Evolutionary conservation across 2,888 invertebrate species (phyloP).

Genomic region (Apotomis turbidana): DNA sequence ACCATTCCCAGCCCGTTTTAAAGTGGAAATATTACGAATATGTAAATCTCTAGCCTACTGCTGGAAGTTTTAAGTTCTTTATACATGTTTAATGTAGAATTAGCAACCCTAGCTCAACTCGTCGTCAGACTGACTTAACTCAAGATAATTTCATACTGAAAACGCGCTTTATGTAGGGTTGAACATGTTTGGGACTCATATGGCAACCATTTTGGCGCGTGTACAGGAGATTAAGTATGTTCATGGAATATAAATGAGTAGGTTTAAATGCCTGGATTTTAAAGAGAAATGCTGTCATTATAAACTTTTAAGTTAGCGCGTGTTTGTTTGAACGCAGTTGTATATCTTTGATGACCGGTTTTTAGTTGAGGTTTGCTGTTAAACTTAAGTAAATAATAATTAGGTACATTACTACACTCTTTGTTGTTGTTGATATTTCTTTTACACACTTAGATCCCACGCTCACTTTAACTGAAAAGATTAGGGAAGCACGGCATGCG

Average conservation of each 20-base stretch:
- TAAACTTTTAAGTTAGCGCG: not conserved
- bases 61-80: slow-evolving; percentile 27
- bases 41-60: slow-evolving; percentile 26
- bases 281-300: not conserved
- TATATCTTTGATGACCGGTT: not conserved
- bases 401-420: no score
- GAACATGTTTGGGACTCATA: not conserved
- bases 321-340: not conserved
- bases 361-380: not conserved
- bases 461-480: no score
- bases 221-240: not conserved
- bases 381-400: no score
- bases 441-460: no score
- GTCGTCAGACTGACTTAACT: not conserved
- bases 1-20: slow-evolving; percentile 11
- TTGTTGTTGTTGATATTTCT: no score
- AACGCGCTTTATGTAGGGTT: not conserved
- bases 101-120: slow-evolving; percentile 8
- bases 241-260: not conserved
- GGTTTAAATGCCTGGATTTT: not conserved
- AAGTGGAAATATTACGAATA: slow-evolving; percentile 26
- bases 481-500: no score
- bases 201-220: not conserved
- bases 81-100: slow-evolving; percentile 29
- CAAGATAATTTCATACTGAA: not conserved